Evolutionary conservation across 2,888 invertebrate species (phyloP).

Genomic region (Dermolepida albohirtum): DNA sequence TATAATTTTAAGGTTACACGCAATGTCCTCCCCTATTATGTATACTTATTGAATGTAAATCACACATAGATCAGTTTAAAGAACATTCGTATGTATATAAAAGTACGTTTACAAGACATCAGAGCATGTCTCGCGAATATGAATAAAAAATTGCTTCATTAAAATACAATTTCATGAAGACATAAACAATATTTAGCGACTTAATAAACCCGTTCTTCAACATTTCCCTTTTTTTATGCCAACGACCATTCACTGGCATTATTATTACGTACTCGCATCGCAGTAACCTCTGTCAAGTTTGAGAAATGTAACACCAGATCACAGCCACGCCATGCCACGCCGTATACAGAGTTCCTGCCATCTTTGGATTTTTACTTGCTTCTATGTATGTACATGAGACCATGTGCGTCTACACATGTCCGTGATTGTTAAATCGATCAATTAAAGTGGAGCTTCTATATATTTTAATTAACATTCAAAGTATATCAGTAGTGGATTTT

Average conservation of each 20-base stretch:
- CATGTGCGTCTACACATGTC: background rate
- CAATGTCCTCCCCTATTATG: too few species aligned
- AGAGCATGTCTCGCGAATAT: slow-evolving; percentile 6
- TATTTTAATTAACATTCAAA: too few species aligned
- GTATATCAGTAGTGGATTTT: too few species aligned
- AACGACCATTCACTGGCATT: slow-evolving; percentile 25
- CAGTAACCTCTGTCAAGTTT: slow-evolving; percentile 29
- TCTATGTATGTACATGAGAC: background rate
- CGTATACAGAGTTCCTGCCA: slow-evolving; percentile 21
- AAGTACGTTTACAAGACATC: too few species aligned
- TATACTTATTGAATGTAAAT: too few species aligned
- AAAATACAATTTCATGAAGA: slow-evolving; percentile 29
- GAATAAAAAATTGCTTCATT: slow-evolving; percentile 17
- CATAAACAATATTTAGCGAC: slow-evolving; percentile 33
- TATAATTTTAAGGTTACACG: too few species aligned
- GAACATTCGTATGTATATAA: too few species aligned
- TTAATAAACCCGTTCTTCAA: slow-evolving; percentile 32
- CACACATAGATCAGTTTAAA: too few species aligned
- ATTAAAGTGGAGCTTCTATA: too few species aligned
- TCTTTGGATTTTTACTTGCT: slow-evolving; percentile 21
- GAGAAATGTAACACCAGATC: slow-evolving; percentile 34
- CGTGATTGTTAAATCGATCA: slow-evolving; percentile 1
- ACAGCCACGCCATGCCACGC: slow-evolving; percentile 3
- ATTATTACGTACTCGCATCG: slow-evolving; percentile 32
- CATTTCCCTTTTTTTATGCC: slow-evolving; percentile 28